A percentile compares a stretch with the other conserved stretches of the same genome.
phyloP scores from a whole-genome alignment of 2,888 invertebrate species.

The Deroplatys truncata region DNA sequence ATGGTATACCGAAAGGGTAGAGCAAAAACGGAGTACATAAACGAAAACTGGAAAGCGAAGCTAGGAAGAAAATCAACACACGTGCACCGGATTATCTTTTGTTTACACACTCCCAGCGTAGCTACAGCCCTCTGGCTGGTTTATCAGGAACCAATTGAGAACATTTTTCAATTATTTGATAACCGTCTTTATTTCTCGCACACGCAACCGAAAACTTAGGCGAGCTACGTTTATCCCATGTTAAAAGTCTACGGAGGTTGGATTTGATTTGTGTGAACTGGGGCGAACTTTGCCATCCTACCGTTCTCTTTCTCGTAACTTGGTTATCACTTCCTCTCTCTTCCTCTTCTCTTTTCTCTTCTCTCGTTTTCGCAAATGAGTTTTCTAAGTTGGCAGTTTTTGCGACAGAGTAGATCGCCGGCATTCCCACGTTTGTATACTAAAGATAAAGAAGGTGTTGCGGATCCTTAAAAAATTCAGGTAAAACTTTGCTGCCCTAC shows the following conservation, averaged over 20 bases:
- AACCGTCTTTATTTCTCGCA: not conserved
- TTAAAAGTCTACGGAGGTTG: not conserved
- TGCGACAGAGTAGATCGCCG: not conserved
- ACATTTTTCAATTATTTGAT: not conserved
- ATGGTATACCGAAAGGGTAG: not conserved
- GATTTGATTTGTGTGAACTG: not conserved
- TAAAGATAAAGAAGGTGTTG: not conserved
- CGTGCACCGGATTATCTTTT: not conserved
- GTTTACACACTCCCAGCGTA: not conserved
- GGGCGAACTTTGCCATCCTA: not conserved
- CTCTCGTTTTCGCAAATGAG: not conserved
- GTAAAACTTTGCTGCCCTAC: not conserved
- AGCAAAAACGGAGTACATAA: not conserved
- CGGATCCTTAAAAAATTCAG: not conserved
- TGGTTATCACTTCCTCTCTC: not conserved
- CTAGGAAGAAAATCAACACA: not conserved
- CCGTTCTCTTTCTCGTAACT: not conserved
- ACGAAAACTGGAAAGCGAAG: not conserved
- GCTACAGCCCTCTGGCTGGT: not conserved
- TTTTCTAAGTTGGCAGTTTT: not conserved
- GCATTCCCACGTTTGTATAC: not conserved
- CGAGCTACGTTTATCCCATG: not conserved
- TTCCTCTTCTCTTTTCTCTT: not conserved
- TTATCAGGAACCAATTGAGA: not conserved
- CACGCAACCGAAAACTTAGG: not conserved